Percentiles rank a stretch among this genome's conserved stretches.
phyloP scores from a whole-genome alignment of 2,113 vertebrate species.

The Callipepla californica region DNA sequence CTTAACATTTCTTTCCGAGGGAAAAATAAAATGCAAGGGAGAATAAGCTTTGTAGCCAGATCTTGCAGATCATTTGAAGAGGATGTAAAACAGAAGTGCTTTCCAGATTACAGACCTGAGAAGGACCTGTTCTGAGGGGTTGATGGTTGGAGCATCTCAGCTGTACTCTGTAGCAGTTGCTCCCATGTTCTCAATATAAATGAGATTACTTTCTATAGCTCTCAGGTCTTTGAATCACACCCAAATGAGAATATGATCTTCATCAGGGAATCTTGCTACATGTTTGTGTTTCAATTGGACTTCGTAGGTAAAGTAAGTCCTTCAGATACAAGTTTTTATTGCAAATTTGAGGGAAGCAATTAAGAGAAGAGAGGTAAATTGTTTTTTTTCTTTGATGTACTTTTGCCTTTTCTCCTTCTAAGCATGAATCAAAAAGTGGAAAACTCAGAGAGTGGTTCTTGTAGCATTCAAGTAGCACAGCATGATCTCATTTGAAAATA shows the following conservation, averaged over 20 bases:
- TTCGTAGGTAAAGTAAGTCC: background rate
- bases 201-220: background rate
- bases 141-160: background rate
- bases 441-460: background rate
- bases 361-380: background rate
- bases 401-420: background rate
- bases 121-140: constrained; percentile 26
- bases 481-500: background rate
- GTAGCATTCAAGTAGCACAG: background rate
- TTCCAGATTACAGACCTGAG: constrained; percentile 24
- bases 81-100: constrained; percentile 32
- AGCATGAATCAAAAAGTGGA: background rate
- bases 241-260: background rate
- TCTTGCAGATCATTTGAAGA: constrained; percentile 44
- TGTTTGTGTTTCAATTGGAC: background rate
- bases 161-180: background rate
- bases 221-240: background rate
- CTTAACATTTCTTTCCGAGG: constrained; percentile 18
- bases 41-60: constrained; percentile 32
- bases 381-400: background rate
- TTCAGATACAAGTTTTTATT: background rate
- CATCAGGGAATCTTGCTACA: background rate
- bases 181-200: background rate
- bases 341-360: background rate
- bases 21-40: constrained; percentile 31